Evolutionary conservation across 2,888 invertebrate genomes (phyloP), one percentile per base, ranked within the genome.

Genomic region (Amiota mariae): DNA sequence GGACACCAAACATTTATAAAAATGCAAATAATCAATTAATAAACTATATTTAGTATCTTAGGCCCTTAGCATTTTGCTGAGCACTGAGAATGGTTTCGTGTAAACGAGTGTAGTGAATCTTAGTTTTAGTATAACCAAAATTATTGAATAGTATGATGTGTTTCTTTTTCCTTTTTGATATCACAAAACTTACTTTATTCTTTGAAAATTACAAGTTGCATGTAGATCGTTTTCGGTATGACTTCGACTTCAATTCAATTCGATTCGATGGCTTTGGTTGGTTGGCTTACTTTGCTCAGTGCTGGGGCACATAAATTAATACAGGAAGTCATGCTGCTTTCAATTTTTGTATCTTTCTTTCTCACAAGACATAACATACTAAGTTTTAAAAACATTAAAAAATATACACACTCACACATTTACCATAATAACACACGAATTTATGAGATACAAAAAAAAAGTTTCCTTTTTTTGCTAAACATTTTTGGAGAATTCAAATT

Each of bases 291-390:
- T 36, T 36, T 36, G 36, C 36, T 36, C 36, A 36, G 36, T 36
- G 36, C 8, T 36, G 67, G 67, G 8, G 51, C 67, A 54, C 71
- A 61, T 70, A 72, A 73, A 74, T 74, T 64, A 72, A 72, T 71
- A 59, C 68, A 61, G 77, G 81, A 78, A 76, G 78, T 78, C 86
- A 83, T 76, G 86, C 80, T 84, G 86, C 77, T 83, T 83, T 85
- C 85, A n/a, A 84, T 82, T 85, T 85, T 78, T 78, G 77, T 75
- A 73, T 73, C 68, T 36, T 36, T 36, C 36, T 36, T 36, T 36
- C 36, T 36, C 36, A 36, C 36, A 2, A 36, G 36, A 36, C 36
- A 36, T 36, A 36, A 36, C 36, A 36, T 36, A 36, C 36, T 36
- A 36, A 36, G 36, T 36, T 36, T 36, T 36, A 0, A 36, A 36